Conservation (phyloP, 2,888 invertebrate species). For the Pecten maximus region DNA sequence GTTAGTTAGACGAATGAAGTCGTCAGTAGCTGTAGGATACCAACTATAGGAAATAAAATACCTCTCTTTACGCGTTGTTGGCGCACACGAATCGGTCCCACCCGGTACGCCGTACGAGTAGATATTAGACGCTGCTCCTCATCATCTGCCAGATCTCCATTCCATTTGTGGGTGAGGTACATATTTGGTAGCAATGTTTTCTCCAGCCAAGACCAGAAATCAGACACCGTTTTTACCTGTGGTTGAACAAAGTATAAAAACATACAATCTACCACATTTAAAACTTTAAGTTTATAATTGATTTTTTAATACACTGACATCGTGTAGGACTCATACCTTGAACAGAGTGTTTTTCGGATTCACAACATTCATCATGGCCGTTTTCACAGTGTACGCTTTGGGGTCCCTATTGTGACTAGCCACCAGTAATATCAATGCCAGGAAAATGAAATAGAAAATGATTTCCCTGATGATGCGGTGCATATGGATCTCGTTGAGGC, state of each 20-base stretch:
- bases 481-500: slow-evolving; percentile 69
- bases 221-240: slow-evolving; percentile 57
- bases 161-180: slow-evolving; percentile 63
- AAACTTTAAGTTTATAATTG: no score
- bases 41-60: slow-evolving; percentile 52
- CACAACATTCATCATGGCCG: slow-evolving; percentile 62
- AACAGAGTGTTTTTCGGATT: slow-evolving; percentile 44
- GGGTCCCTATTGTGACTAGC: slow-evolving; percentile 69
- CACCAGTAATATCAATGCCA: slow-evolving; percentile 66
- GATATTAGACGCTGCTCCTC: slow-evolving; percentile 60
- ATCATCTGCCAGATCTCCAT: slow-evolving; percentile 51
- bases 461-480: slow-evolving; percentile 65
- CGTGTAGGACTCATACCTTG: slow-evolving; percentile 17
- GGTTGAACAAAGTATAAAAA: not conserved
- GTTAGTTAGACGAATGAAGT: no score
- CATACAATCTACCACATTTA: slow-evolving; percentile 48
- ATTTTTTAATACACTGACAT: not conserved
- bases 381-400: slow-evolving; percentile 63
- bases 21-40: no score
- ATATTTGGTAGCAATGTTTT: slow-evolving; percentile 64
- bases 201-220: slow-evolving; percentile 72
- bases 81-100: slow-evolving; percentile 72
- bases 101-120: slow-evolving; percentile 67
- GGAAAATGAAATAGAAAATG: slow-evolving; percentile 66
- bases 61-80: slow-evolving; percentile 70